These are phyloP conservation scores for Hybognathus amarus DNA, from an alignment of 2,797 vertebrate genomes.

Conservation along the genomic window DNA sequence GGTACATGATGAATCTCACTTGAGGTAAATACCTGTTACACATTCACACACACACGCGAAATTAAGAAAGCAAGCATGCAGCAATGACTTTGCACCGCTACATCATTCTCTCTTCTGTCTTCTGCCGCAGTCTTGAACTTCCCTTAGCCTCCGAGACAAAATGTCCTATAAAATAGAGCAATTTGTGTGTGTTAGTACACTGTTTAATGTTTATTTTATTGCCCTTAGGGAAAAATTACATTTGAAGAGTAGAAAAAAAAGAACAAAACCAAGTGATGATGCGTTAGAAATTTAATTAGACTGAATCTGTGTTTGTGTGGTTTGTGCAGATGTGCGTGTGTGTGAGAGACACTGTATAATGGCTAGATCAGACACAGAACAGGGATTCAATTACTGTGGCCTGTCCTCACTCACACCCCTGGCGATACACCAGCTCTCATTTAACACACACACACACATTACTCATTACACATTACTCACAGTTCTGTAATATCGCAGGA, in stretches of 20 bases:
- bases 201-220: conserved; percentile 66
- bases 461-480: conserved; percentile 62
- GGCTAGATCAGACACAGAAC: conserved; percentile 63
- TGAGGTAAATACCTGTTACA: conserved; percentile 17
- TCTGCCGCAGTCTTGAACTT: conserved; percentile 46
- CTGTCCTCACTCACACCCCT: conserved; percentile 78
- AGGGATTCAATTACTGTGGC: conserved; percentile 80
- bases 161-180: conserved; percentile 50
- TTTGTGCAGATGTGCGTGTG: conserved; percentile 44
- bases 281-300: conserved; percentile 77
- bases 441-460: conserved; percentile 52
- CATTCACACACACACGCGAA: conserved; percentile 42
- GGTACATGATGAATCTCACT: conserved; percentile 1
- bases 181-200: conserved; percentile 59
- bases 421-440: conserved; percentile 67
- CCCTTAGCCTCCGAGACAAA: conserved; percentile 47
- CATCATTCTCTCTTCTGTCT: conserved; percentile 41
- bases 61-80: not conserved
- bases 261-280: conserved; percentile 73
- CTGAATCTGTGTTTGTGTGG: conserved; percentile 63
- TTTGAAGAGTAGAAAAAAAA: conserved; percentile 68
- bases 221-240: conserved; percentile 59
- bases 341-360: conserved; percentile 56
- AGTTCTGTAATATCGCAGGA: conserved; percentile 53
- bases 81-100: conserved; percentile 19